Base-by-base conservation (phyloP, 1,140 invertebrate species). In the Dinoponera quadriceps region DNA sequence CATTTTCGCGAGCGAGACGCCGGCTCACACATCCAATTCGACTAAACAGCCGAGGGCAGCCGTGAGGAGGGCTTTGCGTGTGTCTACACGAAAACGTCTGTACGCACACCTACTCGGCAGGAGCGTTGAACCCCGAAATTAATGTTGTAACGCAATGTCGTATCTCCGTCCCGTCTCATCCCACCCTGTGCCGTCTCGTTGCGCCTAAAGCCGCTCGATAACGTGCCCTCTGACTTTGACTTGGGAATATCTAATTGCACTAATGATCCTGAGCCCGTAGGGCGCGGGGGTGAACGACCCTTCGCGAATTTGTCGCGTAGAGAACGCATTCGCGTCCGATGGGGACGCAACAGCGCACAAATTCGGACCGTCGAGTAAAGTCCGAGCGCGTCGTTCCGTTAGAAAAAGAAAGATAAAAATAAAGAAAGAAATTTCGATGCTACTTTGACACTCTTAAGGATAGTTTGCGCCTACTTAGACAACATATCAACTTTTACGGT, bases 81-180 rank as follows among this genome's bases (percentile, higher is more conserved):
- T 88, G 74, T 84, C 85, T 87, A 89, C 83, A 83, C 62, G 22
- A 44, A 86, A 85, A 84, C 82, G 74, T 72, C 82, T 85, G 82
- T 66, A 85, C 82, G 74, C 86, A 57, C 60, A 51, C 62, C 74
- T 60, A 80, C 38, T 65, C 60, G 89, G 85, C 84, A 89, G 87
- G 88, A 85, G 74, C 89, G 87, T 91, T 92, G 87, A 92, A 93
- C 91, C 85, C 85, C 83, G 69, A 92, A 92, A 92, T 92, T 91
- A 89, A 90, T 85, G 88, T 78, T 86, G 74, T 85, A 82, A 86
- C 82, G 86, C 81, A 86, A 71, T 85, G 68, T 74, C 84, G 78
- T 83, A 83, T 83, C 81, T 75, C 60, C 60, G 62, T 74, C 72
- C 65, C 54, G 73, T 78, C 84, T 72, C 82, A 85, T 78, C 71